Percentiles rank a stretch among this genome's conserved stretches.
Conservation (phyloP, 2,113 vertebrate species). For the Meriones unguiculatus region DNA sequence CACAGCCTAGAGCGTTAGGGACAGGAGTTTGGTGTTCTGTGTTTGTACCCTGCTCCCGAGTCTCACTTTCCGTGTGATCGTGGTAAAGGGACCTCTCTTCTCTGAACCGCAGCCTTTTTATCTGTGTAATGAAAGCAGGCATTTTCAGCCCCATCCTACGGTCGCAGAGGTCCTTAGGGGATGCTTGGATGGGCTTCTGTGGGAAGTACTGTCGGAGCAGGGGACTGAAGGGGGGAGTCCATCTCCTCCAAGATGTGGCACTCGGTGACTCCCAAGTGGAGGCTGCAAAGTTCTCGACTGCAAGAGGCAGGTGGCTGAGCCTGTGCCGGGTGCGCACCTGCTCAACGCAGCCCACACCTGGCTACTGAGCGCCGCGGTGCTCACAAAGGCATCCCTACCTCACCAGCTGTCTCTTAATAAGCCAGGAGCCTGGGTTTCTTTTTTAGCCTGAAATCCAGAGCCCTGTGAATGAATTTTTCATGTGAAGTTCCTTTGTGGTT, state of each 20-base stretch:
- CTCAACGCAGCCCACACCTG: not conserved
- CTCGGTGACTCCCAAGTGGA: not conserved
- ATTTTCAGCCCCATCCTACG: not conserved
- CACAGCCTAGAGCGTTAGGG: not conserved
- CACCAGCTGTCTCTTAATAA: not conserved
- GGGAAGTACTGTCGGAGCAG: not conserved
- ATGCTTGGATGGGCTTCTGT: not conserved
- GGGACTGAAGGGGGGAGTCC: not conserved
- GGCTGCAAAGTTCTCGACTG: accelerated
- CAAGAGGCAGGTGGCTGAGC: not conserved
- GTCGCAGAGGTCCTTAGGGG: not conserved
- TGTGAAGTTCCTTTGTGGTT: not conserved
- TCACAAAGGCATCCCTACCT: not conserved
- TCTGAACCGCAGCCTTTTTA: not conserved
- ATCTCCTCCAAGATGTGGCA: not conserved
- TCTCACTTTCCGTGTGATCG: not conserved
- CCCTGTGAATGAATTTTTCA: not conserved
- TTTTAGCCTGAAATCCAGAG: not conserved
- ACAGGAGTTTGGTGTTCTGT: not conserved
- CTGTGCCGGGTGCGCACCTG: accelerated
- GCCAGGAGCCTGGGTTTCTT: not conserved
- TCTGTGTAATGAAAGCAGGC: not conserved
- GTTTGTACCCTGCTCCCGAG: not conserved
- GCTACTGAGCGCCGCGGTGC: accelerated
- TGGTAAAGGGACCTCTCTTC: not conserved